Base-by-base conservation (phyloP, 1,140 invertebrate genomes). In the Sminthurinus signatus region DNA sequence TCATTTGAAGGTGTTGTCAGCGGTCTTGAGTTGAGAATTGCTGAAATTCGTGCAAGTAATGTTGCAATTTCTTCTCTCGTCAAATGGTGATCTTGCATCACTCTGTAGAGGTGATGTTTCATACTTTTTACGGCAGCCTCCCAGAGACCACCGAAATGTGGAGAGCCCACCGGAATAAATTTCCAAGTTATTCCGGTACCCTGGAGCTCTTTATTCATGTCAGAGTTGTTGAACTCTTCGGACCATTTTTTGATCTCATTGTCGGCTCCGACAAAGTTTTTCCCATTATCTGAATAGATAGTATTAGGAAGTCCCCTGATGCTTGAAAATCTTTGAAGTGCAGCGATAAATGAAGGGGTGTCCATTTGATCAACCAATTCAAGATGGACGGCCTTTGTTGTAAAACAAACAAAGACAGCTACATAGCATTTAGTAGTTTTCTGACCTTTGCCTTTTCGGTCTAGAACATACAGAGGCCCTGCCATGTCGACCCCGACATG, bases 231-330 rank as follows among this genome's bases (percentile, higher is more conserved):
- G 15, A 48, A 8, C 14, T 25, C 46, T 48, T 32, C 28, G 15
- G 21, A 12, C 25, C 8, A 29, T 17, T 39, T 21, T n/a, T 48
- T 23, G 2, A 64, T 19, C 5, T 66, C 65, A 36, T 71, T 69
- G 17, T 67, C 56, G 17, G 74, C 72, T 1, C 73, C 72, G 21
- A 72, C 60, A n/a, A 77, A 76, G 36, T 73, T 74, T 23, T 70
- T 75, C 0, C 73, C 75, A 57, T 76, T 75, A 52, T 79, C 75
- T 10, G 72, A 73, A 46, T 62, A 73, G 12, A 77, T 32, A 23
- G 67, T 48, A 5, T 51, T 61, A 55, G 70, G 70, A 23, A 60
- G 32, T 19, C 74, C 75, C 57, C 74, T 62, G 56, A 12, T 12
- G n/a, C 4, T 29, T 4, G 25, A 10, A 19, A 55, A 55, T 55